Percentiles rank a stretch among this genome's conserved stretches.
phyloP scores from a whole-genome alignment of 2,113 vertebrate genomes.

The Tringa solitaria region DNA sequence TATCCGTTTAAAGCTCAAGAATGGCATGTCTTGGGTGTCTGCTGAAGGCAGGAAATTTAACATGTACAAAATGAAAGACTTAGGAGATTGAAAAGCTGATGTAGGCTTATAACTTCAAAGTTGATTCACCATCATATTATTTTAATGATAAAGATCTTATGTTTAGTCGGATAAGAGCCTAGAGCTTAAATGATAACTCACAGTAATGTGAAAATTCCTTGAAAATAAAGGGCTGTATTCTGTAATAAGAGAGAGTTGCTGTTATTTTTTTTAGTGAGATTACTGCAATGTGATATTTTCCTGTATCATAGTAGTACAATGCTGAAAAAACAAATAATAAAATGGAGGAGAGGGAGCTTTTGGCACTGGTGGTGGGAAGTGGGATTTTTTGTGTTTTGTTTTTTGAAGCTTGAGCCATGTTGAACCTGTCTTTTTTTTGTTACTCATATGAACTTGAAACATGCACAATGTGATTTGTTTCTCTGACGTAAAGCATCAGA shows the following conservation, averaged over 20 bases:
- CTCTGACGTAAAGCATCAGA: neutral
- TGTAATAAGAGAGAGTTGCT: neutral
- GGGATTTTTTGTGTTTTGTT: neutral
- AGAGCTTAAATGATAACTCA: neutral
- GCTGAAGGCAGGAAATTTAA: neutral
- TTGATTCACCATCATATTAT: neutral
- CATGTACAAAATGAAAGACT: neutral
- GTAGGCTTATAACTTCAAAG: neutral
- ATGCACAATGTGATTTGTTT: neutral
- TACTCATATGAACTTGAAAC: neutral
- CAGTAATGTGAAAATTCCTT: neutral
- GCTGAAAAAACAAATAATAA: neutral
- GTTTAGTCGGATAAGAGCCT: neutral
- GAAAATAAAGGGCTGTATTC: neutral
- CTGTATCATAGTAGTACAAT: neutral
- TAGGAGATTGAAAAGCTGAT: neutral
- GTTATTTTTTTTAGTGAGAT: neutral
- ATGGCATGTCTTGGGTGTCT: fast-evolving
- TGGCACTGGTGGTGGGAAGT: neutral
- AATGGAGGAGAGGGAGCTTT: neutral
- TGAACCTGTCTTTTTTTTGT: constrained; percentile 3
- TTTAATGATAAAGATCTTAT: neutral
- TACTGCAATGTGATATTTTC: neutral
- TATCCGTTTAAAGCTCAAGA: neutral
- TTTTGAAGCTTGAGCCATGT: neutral